phyloP scores from a whole-genome alignment of 1,140 invertebrate species.

The Bursaphelenchus mucronatus region DNA sequence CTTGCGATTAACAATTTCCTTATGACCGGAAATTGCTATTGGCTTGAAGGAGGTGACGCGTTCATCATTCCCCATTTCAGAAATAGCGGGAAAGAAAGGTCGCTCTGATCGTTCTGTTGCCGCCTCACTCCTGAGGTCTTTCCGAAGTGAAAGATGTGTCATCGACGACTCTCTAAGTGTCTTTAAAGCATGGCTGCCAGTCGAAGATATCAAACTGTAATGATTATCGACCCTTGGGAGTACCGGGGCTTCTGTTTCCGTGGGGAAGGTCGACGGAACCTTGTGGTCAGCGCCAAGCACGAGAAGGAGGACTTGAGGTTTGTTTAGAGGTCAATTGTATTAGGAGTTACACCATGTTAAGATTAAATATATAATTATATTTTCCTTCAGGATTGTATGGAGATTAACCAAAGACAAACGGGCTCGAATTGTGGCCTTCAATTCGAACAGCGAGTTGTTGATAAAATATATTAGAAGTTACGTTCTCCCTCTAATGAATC shows the following conservation, averaged over 20 bases:
- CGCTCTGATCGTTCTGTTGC: too few species aligned
- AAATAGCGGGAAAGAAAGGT: too few species aligned
- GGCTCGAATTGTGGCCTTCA: constrained; percentile 41
- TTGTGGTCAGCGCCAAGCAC: constrained; percentile 58
- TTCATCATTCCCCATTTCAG: too few species aligned
- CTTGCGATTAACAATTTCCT: too few species aligned
- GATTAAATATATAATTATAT: constrained; percentile 3
- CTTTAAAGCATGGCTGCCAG: too few species aligned
- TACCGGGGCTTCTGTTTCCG: constrained; percentile 35
- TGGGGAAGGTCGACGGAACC: constrained; percentile 55
- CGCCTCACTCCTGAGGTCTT: too few species aligned
- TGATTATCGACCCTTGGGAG: not conserved
- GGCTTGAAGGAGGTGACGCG: too few species aligned
- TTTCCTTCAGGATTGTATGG: constrained; percentile 58
- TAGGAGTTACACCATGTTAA: constrained; percentile 6
- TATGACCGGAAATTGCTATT: too few species aligned
- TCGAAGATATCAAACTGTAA: too few species aligned
- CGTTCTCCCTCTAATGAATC: constrained; percentile 47
- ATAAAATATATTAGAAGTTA: constrained; percentile 49
- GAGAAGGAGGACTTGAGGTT: constrained; percentile 42
- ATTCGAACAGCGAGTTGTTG: constrained; percentile 50
- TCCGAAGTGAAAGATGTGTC: too few species aligned
- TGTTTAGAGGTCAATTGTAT: not conserved
- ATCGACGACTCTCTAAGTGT: too few species aligned
- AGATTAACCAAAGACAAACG: constrained; percentile 54